Evolutionary conservation across 1,140 invertebrate genomes (phyloP), one percentile per base, ranked within the genome.

Genomic region (Steinernema feltiae): DNA sequence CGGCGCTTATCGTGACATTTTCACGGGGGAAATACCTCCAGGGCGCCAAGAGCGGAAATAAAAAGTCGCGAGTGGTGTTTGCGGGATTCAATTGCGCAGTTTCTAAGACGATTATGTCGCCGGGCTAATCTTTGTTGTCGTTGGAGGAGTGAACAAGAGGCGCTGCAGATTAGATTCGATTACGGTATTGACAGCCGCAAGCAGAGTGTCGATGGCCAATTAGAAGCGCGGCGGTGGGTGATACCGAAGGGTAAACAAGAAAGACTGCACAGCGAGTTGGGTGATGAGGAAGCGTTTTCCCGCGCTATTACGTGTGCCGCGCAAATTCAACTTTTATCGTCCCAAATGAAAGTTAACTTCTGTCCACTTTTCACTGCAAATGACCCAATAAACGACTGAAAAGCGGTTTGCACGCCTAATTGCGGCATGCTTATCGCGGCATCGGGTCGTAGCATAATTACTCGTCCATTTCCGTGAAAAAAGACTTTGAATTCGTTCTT

Each of bases 91-190:
- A 41, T 63, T 63, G 53, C 53, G 53, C 53, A 41, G 53, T 63
- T 63, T 63, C 53, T 63, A 63, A 63, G 53, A 63, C 53, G 53
- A 63, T 63, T 63, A 63, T 3, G 53, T 7, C 53, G 53, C 24
- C 53, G 53, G 24, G 53, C 53, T 27, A 27, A 63, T 63, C 53
- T 15, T 15, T 63, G 53, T 63, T 63, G 53, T 63, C 53, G 53
- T 63, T 21, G 24, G 24, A 7, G 53, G 53, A 18, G 35, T 7
- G 35, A 41, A 63, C 53, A 63, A 63, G 7, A 63, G 53, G 53
- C 53, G 53, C 53, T 63, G 53, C 53, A 63, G 53, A 63, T 63
- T 63, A 63, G 53, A 15, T 17, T 27, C 24, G 53, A 15, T 63
- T 63, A 63, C 53, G 15, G 53, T 63, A 63, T 15, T 63, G 53